These are phyloP conservation scores for Syrista parreyssii DNA, from an alignment of 2,888 invertebrate species.

Conservation along the genomic window DNA sequence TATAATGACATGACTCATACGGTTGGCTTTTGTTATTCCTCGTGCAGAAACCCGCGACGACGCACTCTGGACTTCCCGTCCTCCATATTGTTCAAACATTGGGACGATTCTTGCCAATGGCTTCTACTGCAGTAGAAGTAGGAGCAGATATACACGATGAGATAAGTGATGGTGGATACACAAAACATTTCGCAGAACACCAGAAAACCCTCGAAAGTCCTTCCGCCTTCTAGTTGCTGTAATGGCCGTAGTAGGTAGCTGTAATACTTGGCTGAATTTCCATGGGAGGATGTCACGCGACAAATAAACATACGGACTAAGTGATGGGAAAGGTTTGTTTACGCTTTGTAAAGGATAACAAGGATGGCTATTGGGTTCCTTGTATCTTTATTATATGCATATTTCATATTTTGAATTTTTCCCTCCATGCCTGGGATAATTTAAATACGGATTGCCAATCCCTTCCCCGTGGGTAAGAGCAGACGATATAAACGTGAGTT, in stretches of 20 bases:
- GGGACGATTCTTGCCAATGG: not conserved
- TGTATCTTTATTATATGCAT: not conserved
- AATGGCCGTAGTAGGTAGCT: not conserved
- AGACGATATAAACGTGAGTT: not conserved
- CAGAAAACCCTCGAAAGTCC: constrained; percentile 14
- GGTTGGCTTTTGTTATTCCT: constrained; percentile 27
- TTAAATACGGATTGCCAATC: not conserved
- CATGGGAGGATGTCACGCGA: not conserved
- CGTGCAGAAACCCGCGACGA: constrained; percentile 24
- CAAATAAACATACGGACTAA: not conserved
- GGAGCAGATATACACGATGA: constrained; percentile 1
- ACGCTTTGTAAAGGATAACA: not conserved
- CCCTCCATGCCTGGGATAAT: not conserved
- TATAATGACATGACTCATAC: constrained; percentile 20
- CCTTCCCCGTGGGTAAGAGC: not conserved
- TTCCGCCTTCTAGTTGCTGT: constrained; percentile 9
- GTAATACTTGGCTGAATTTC: not conserved
- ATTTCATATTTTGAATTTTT: not conserved
- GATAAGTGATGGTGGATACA: not conserved
- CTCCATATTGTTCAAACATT: constrained; percentile 29
- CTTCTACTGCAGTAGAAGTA: not conserved
- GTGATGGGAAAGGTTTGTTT: not conserved
- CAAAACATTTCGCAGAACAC: constrained; percentile 14
- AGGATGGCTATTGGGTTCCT: not conserved
- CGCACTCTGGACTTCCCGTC: constrained; percentile 25